phyloP scores from a whole-genome alignment of 2,888 invertebrate genomes.

The Sylvicola cinctus region DNA sequence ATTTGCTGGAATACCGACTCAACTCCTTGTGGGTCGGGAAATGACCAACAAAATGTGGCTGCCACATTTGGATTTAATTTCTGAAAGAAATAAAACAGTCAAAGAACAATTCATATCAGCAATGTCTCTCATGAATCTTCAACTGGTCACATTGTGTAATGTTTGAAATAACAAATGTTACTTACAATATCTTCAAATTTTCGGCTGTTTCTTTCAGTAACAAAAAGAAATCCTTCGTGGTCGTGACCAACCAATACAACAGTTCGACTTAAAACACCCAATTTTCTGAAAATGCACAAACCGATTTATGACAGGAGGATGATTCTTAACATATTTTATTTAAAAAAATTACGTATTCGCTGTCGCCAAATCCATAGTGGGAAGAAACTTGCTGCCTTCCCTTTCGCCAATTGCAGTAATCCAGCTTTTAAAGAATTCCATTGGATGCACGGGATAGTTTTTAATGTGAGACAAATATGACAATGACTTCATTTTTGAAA shows the following conservation, averaged over 20 bases:
- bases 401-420: neutral
- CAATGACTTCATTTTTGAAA: no score
- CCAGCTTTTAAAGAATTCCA: neutral
- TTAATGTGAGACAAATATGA: neutral
- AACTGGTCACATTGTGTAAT: no score
- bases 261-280: constrained; percentile 3
- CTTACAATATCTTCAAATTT: constrained; percentile 27
- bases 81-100: constrained; percentile 18
- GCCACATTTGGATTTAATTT: constrained; percentile 23
- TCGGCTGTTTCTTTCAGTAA: constrained; percentile 25
- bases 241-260: constrained; percentile 24
- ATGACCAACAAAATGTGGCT: constrained; percentile 24
- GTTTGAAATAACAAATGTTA: no score
- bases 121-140: no score
- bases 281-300: no score
- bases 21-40: neutral
- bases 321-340: no score
- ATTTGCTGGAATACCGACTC: constrained; percentile 23
- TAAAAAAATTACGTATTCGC: neutral
- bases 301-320: no score
- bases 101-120: no score
- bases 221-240: constrained; percentile 26
- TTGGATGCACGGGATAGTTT: neutral
- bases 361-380: neutral
- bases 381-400: no score